Evolutionary conservation across 2,113 vertebrate species (phyloP).

Genomic region (Amphiprion ocellaris): DNA sequence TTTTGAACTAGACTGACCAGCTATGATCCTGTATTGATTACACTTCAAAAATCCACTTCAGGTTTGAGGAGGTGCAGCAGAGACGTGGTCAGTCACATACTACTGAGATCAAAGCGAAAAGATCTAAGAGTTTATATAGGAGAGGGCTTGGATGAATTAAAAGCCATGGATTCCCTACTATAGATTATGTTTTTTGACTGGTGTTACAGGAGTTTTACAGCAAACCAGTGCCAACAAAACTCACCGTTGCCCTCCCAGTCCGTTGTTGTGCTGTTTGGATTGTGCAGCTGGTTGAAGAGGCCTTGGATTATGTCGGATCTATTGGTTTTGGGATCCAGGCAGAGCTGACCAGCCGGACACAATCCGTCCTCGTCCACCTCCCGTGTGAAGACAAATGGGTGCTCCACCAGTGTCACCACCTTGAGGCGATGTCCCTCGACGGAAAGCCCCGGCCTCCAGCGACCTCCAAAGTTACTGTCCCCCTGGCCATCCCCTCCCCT

Average conservation of each 20-base stretch:
- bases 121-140: conserved; percentile 6
- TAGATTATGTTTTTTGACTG: not conserved
- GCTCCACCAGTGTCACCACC: conserved; percentile 95
- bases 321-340: conserved; percentile 93
- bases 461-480: conserved; percentile 61
- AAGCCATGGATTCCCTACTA: not conserved
- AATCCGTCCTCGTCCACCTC: conserved; percentile 94
- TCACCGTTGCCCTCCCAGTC: conserved; percentile 72
- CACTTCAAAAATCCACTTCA: conserved; percentile 28
- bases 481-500: conserved; percentile 73
- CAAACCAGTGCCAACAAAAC: conserved; percentile 18
- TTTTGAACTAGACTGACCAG: conserved; percentile 52
- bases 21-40: conserved; percentile 57
- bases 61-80: conserved; percentile 1
- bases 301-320: conserved; percentile 87
- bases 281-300: conserved; percentile 92
- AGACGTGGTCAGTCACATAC: conserved; percentile 19
- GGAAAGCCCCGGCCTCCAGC: conserved; percentile 80
- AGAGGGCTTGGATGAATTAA: conserved; percentile 6
- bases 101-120: conserved; percentile 9
- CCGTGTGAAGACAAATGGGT: conserved; percentile 94
- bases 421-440: conserved; percentile 86
- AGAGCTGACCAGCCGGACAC: conserved; percentile 94
- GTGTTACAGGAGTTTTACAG: not conserved
- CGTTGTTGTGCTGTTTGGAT: conserved; percentile 83